Conservation (phyloP, 2,113 vertebrate species). For the Anoura caudifer region DNA sequence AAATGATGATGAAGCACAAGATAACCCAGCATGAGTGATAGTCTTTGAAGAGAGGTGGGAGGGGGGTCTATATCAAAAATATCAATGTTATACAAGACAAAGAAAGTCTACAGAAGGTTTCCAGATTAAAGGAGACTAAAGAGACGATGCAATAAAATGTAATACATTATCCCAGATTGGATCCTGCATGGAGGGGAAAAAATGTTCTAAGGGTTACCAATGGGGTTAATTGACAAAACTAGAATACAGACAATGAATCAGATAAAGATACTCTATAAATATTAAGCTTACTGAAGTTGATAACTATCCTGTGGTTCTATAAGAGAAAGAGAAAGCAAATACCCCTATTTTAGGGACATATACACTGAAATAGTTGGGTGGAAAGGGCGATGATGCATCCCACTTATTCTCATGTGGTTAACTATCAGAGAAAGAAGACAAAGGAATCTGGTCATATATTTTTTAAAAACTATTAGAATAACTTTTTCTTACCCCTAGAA, state of each 20-base stretch:
- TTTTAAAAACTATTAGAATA: background rate
- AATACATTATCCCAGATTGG: background rate
- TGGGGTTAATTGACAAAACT: constrained; percentile 6
- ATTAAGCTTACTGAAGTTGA: background rate
- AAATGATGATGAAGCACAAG: background rate
- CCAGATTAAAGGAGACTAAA: background rate
- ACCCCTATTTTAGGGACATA: background rate
- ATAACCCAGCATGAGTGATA: background rate
- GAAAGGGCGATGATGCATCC: background rate
- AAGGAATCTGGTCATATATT: background rate
- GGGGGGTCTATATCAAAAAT: background rate
- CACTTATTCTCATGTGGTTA: background rate
- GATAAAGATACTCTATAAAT: background rate
- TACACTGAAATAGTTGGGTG: background rate
- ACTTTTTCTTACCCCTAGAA: no score
- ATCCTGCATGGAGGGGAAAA: background rate
- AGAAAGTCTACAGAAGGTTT: background rate
- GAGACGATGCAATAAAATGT: background rate
- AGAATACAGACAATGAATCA: background rate
- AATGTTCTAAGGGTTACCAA: background rate
- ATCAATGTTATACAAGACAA: background rate
- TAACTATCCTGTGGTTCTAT: background rate
- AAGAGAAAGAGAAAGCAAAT: background rate
- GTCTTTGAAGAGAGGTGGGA: background rate
- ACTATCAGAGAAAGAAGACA: background rate